Conservation (phyloP, 2,888 invertebrate species). For the Sphecodes monilicornis region DNA sequence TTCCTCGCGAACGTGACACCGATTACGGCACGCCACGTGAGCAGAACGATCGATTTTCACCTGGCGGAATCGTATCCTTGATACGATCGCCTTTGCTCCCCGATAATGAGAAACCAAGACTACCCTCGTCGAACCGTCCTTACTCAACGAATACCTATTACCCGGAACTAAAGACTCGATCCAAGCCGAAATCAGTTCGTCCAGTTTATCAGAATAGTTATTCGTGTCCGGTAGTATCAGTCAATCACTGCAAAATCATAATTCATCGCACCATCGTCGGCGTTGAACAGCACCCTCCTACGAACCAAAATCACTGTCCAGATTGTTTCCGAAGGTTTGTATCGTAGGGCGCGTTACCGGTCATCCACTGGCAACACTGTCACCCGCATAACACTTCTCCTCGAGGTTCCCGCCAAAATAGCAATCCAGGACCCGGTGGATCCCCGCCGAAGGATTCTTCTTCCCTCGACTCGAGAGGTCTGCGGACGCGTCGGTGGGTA, state of each 20-base stretch:
- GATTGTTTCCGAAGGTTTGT: neutral
- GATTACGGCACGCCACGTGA: slow-evolving; percentile 45
- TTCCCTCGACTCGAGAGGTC: neutral
- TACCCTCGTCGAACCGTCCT: neutral
- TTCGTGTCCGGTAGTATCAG: neutral
- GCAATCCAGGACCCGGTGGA: neutral
- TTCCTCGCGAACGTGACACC: slow-evolving; percentile 13
- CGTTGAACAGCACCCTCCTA: neutral
- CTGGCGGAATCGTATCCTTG: slow-evolving; percentile 2
- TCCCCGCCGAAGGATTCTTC: neutral
- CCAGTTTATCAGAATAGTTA: neutral
- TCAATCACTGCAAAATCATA: slow-evolving; percentile 15
- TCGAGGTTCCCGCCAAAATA: slow-evolving; percentile 53
- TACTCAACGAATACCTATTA: neutral
- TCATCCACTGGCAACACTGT: slow-evolving; percentile 35
- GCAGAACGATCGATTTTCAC: slow-evolving; percentile 22
- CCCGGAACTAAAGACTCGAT: neutral
- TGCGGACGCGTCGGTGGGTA: neutral
- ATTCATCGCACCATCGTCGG: neutral
- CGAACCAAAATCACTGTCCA: neutral
- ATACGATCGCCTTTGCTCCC: too few species aligned
- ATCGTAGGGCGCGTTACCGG: neutral
- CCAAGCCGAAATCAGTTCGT: neutral
- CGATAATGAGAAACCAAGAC: neutral
- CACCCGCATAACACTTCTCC: slow-evolving; percentile 39